These are phyloP conservation scores for Nomada ruficornis DNA, from an alignment of 2,888 invertebrate genomes.

Conservation along the genomic window DNA sequence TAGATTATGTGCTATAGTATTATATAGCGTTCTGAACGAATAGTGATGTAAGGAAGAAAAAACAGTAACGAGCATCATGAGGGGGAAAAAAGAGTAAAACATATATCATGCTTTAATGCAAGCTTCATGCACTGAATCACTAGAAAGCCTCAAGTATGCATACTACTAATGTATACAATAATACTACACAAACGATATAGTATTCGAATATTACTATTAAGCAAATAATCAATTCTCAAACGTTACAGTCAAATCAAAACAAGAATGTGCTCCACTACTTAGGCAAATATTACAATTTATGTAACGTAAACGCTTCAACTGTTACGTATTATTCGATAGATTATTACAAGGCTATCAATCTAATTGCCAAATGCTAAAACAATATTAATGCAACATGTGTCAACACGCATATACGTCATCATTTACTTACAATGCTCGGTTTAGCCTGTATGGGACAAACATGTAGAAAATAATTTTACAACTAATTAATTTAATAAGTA, in stretches of 20 bases:
- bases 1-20: background rate
- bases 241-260: slow-evolving; percentile 12
- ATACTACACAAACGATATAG: slow-evolving; percentile 7
- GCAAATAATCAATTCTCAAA: slow-evolving; percentile 10
- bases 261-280: background rate
- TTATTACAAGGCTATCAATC: slow-evolving; percentile 1
- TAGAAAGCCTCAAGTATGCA: slow-evolving; percentile 9
- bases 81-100: background rate
- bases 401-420: slow-evolving; percentile 66
- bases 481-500: slow-evolving; percentile 20
- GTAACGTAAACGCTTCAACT: slow-evolving; percentile 22
- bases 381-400: slow-evolving; percentile 17
- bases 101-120: slow-evolving; percentile 43
- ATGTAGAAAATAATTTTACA: slow-evolving; percentile 51
- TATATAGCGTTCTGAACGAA: background rate
- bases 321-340: slow-evolving; percentile 1
- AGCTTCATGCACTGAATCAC: slow-evolving; percentile 40
- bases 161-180: background rate
- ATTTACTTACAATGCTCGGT: slow-evolving; percentile 87
- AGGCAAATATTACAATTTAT: slow-evolving; percentile 21
- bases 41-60: background rate
- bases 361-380: slow-evolving; percentile 20
- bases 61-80: slow-evolving; percentile 28
- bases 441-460: slow-evolving; percentile 85
- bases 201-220: background rate